Conservation (phyloP, 2,113 vertebrate genomes). For the Prunella himalayana region DNA sequence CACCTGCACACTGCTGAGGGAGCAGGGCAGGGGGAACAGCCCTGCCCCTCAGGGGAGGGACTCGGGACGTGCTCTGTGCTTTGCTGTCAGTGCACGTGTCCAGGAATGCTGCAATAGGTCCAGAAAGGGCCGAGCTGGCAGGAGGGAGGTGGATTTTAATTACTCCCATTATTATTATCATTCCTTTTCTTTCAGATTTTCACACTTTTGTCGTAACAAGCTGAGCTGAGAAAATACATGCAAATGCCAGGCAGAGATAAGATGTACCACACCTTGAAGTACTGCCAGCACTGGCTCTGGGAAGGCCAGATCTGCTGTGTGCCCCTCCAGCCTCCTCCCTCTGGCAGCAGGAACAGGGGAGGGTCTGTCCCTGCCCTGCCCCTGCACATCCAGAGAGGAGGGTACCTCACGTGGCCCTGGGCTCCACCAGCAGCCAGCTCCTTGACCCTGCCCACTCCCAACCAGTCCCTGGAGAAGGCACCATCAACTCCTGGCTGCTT, state of each 20-base stretch:
- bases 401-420: neutral
- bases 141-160: conserved; percentile 43
- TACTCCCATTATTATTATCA: conserved; percentile 44
- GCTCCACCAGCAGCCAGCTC: rapidly evolving
- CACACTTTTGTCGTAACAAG: conserved; percentile 53
- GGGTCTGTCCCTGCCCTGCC: neutral
- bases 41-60: neutral
- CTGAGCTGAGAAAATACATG: conserved; percentile 52
- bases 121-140: conserved; percentile 4
- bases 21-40: neutral
- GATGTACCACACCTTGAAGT: conserved; percentile 18
- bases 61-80: neutral
- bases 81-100: neutral
- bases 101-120: neutral
- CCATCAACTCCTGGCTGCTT: neutral
- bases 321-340: neutral
- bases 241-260: conserved; percentile 49
- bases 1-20: neutral
- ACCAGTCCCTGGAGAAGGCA: neutral
- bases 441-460: neutral
- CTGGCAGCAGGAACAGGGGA: neutral
- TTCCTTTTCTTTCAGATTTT: conserved; percentile 54
- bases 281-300: conserved; percentile 14
- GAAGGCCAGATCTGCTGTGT: neutral
- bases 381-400: rapidly evolving